Evolutionary conservation across 1,140 invertebrate species (phyloP).

Genomic region (Proctacanthus coquilletti): DNA sequence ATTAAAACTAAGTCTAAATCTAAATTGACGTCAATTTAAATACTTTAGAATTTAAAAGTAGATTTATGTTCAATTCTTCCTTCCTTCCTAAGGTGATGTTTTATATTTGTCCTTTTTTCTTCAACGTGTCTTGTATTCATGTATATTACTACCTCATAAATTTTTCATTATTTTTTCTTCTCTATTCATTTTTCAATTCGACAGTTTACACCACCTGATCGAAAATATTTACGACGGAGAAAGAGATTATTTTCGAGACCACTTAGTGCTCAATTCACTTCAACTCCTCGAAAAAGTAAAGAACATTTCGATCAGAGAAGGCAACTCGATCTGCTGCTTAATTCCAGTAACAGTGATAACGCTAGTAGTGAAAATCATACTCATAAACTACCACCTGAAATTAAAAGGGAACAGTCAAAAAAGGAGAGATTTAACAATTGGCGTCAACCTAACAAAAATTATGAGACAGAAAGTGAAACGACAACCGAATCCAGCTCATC

Average conservation of each 20-base stretch:
- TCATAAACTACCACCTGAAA: neutral
- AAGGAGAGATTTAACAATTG: neutral
- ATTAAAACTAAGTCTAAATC: too few species aligned
- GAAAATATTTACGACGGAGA: slow-evolving; percentile 6
- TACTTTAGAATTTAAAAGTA: too few species aligned
- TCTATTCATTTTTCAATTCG: neutral
- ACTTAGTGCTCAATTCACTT: slow-evolving; percentile 12
- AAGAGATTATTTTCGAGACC: slow-evolving; percentile 11
- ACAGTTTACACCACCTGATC: neutral
- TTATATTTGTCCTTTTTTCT: neutral
- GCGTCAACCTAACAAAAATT: neutral
- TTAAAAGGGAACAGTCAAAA: neutral
- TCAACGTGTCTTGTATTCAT: slow-evolving; percentile 1
- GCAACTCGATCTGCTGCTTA: slow-evolving; percentile 8
- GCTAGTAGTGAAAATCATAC: neutral
- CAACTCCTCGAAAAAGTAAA: slow-evolving; percentile 19
- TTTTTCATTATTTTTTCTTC: neutral
- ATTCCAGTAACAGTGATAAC: neutral
- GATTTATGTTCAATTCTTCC: too few species aligned
- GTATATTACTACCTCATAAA: neutral
- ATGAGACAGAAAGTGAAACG: neutral
- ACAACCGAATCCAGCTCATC: neutral
- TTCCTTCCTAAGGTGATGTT: neutral
- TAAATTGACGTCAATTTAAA: too few species aligned
- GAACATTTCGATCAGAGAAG: slow-evolving; percentile 16